phyloP scores from a whole-genome alignment of 1,140 invertebrate genomes.

The Drosophila mojavensis region DNA sequence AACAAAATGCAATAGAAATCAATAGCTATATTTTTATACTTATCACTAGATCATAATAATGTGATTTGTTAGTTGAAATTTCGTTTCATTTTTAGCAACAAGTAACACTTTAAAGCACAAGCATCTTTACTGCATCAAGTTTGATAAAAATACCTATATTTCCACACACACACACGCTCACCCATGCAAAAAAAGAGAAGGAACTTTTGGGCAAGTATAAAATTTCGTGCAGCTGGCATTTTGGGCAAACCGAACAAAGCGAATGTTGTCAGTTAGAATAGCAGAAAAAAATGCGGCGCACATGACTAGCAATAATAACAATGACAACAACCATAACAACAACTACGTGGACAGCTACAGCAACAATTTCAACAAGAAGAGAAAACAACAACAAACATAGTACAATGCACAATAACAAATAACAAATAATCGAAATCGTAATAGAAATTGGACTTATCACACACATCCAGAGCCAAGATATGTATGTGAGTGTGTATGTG shows the following conservation, averaged over 20 bases:
- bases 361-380: not conserved
- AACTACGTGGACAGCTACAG: not conserved
- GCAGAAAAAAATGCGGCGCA: constrained; percentile 11
- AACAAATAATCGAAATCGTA: constrained; percentile 68
- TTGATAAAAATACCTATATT: not conserved
- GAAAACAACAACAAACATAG: not conserved
- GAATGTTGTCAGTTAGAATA: constrained; percentile 23
- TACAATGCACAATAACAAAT: constrained; percentile 41
- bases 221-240: constrained; percentile 38
- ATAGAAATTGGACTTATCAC: constrained; percentile 67
- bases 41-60: too few relatives aligned
- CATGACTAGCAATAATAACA: constrained; percentile 9
- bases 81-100: constrained; percentile 7
- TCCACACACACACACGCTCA: not conserved
- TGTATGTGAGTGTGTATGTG: not conserved
- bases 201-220: constrained; percentile 37
- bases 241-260: constrained; percentile 16
- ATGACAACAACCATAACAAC: not conserved
- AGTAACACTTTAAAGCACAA: constrained; percentile 11
- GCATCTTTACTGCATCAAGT: not conserved
- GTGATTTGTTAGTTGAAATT: not conserved
- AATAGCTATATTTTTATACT: too few relatives aligned
- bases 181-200: not conserved
- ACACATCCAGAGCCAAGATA: not conserved
- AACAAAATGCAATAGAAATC: not conserved